Evolutionary conservation across 1,140 invertebrate species (phyloP), one percentile per base, ranked within the genome.

Genomic region (Hyles euphorbiae): DNA sequence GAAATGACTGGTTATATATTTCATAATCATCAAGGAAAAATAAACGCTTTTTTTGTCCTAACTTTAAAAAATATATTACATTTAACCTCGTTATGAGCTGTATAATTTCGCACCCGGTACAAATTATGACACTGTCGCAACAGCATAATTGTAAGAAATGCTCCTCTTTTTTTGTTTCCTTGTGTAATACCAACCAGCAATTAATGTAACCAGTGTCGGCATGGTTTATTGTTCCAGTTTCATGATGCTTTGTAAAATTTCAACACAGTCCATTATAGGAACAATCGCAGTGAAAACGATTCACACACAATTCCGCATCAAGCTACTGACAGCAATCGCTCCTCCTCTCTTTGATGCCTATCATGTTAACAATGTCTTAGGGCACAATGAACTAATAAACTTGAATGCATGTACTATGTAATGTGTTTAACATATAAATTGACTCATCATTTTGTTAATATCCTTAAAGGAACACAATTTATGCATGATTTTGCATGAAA

Each of bases 191-290:
- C 11, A 44, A 56, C 3, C 3, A 44, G 56, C 52, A 58, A 54
- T 63, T 63, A 58, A 58, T 58, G 52, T 50, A 53, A 62, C 55
- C 58, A 50, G 12, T 58, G 52, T 63, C 52, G 53, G 52, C 34
- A 40, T 54, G 34, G 60, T 11, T 49, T 53, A 62, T 34, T 56
- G 54, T 53, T 62, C 45, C 52, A 58, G 33, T 53, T 62, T 53
- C 55, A 53, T 36, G 52, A 61, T 56, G 47, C 53, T 61, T 56
- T 7, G 52, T 22, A 48, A 48, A n/a, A 43, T 61, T 61, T 61
- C 59, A 56, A 61, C 54, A 56, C 40, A 8, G 36, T 5, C 36
- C 53, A 55, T 60, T 55, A 55, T 48, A 55, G 36, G 58, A 51
- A 11, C 53, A 51, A 60, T 52, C 51, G 53, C 22, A 49, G 48